Conservation (phyloP, 2,888 invertebrate genomes). For the Plebejus argus region DNA sequence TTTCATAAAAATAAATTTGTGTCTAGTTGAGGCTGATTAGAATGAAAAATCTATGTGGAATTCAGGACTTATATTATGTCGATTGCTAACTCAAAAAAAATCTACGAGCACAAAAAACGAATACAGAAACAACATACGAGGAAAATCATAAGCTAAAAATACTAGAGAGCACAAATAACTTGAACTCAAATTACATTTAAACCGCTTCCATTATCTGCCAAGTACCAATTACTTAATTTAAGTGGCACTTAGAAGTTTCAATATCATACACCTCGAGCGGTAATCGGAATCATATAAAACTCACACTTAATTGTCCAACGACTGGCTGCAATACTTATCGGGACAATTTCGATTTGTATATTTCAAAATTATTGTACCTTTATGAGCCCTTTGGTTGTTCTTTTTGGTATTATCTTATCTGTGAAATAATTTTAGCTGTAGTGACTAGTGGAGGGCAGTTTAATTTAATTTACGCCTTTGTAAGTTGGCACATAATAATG, state of each 20-base stretch:
- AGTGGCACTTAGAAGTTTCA: slow-evolving; percentile 59
- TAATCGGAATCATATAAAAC: slow-evolving; percentile 38
- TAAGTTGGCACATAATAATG: no score
- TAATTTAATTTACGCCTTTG: no score
- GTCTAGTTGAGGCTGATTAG: no score
- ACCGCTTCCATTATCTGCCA: slow-evolving; percentile 55
- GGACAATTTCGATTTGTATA: slow-evolving; percentile 28
- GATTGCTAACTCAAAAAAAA: background rate
- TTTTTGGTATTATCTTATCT: background rate
- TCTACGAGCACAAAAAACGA: background rate
- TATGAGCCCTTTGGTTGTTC: background rate
- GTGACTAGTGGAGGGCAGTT: background rate
- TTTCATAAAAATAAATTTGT: no score
- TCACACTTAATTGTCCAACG: slow-evolving; percentile 4
- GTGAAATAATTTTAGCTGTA: background rate
- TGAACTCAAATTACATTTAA: slow-evolving; percentile 55
- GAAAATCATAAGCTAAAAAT: background rate
- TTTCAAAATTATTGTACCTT: slow-evolving; percentile 9
- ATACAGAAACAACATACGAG: background rate
- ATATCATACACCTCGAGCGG: slow-evolving; percentile 52
- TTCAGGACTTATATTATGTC: no score
- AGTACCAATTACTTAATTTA: slow-evolving; percentile 64
- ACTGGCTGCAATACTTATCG: background rate
- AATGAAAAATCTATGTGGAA: no score
- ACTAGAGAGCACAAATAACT: slow-evolving; percentile 34